phyloP scores from a whole-genome alignment of 2,797 vertebrate genomes.

The Hylomyscus alleni region DNA sequence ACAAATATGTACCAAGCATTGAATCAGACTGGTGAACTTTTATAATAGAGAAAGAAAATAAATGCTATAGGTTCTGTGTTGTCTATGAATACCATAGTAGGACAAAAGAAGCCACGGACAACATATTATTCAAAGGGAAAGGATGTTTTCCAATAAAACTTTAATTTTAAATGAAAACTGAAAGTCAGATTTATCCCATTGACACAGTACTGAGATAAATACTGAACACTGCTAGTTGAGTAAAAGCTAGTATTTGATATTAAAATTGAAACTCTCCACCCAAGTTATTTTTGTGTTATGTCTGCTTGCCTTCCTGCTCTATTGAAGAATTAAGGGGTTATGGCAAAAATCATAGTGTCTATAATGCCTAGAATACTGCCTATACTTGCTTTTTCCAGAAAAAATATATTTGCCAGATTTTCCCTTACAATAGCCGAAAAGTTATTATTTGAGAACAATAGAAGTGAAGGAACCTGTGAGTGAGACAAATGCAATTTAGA shows the following conservation, averaged over 20 bases:
- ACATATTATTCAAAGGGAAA: not conserved
- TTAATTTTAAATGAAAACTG: slow-evolving; percentile 13
- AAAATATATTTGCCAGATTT: not conserved
- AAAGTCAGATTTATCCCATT: not conserved
- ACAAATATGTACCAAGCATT: not conserved
- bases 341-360: not conserved
- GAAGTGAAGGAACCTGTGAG: slow-evolving; percentile 33
- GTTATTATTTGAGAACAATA: slow-evolving; percentile 47
- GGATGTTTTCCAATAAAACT: not conserved
- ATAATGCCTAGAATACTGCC: not conserved
- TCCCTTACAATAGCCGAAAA: slow-evolving; percentile 5
- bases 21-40: not conserved
- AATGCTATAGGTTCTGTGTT: not conserved
- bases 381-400: not conserved
- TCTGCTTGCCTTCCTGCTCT: not conserved
- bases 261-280: not conserved
- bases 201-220: not conserved
- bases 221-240: not conserved
- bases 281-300: not conserved
- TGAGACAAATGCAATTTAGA: slow-evolving; percentile 37
- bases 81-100: not conserved
- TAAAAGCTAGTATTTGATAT: slow-evolving; percentile 20
- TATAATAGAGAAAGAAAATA: not conserved
- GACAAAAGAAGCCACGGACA: not conserved
- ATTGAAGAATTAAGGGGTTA: not conserved